These are phyloP conservation scores for Anoncus sp. DNA, from an alignment of 2,888 invertebrate genomes.

Conservation along the genomic window DNA sequence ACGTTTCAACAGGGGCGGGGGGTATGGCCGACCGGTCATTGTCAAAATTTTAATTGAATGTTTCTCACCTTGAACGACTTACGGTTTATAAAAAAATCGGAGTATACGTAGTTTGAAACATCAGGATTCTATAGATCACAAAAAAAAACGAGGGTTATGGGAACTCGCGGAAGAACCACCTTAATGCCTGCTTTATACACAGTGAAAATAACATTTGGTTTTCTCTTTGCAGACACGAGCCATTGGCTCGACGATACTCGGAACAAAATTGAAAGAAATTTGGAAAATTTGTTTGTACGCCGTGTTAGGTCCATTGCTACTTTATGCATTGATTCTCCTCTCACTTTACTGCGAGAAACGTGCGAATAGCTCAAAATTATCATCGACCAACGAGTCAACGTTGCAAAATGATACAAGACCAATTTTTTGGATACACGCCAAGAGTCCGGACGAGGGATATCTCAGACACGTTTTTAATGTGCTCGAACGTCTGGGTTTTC, in stretches of 20 bases:
- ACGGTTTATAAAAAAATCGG: too few species aligned
- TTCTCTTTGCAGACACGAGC: slow-evolving; percentile 20
- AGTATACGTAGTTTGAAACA: too few species aligned
- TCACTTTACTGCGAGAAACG: slow-evolving; percentile 44
- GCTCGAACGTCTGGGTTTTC: slow-evolving; percentile 90
- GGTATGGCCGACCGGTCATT: too few species aligned
- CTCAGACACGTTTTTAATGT: slow-evolving; percentile 93
- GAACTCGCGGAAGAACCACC: too few species aligned
- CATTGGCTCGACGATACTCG: slow-evolving; percentile 60
- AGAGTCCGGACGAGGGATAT: slow-evolving; percentile 86
- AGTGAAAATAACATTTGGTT: too few species aligned
- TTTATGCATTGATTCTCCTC: slow-evolving; percentile 71
- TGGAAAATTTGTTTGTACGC: slow-evolving; percentile 72
- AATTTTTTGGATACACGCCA: slow-evolving; percentile 87
- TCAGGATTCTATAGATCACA: too few species aligned
- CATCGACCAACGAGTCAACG: slow-evolving; percentile 1
- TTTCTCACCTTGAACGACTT: too few species aligned
- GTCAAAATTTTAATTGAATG: too few species aligned
- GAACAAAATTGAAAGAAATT: slow-evolving; percentile 73
- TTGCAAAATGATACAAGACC: slow-evolving; percentile 73
- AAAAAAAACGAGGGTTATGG: too few species aligned
- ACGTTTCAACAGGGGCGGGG: too few species aligned
- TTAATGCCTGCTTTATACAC: too few species aligned
- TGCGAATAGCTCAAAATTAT: slow-evolving; percentile 10
- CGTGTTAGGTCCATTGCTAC: slow-evolving; percentile 68